A percentile compares a stretch with the other conserved stretches of the same genome.
These are phyloP conservation scores for Teinopalpus imperialis DNA, from an alignment of 2,888 invertebrate species.

Conservation along the genomic window DNA sequence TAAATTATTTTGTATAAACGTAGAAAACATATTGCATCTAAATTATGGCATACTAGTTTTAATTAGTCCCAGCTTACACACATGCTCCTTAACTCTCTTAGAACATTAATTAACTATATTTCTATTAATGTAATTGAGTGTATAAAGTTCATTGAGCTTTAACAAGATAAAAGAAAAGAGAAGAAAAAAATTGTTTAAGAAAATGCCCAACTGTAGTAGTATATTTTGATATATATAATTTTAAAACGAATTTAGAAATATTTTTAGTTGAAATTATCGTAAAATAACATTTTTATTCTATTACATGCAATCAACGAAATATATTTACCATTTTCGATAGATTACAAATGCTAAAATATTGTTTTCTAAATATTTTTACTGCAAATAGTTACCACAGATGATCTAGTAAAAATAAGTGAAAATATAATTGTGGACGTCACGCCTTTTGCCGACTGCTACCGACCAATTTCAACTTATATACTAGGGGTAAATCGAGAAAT, in stretches of 20 bases:
- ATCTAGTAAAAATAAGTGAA: too few relatives aligned
- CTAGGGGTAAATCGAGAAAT: neutral
- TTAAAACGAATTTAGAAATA: too few relatives aligned
- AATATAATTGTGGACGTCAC: too few relatives aligned
- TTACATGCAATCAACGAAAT: neutral
- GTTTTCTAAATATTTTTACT: too few relatives aligned
- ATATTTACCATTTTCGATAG: too few relatives aligned
- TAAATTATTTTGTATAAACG: conserved; percentile 42
- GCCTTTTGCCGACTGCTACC: too few relatives aligned
- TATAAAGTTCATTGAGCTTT: neutral
- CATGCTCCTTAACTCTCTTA: conserved; percentile 10
- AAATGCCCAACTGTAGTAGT: conserved; percentile 20
- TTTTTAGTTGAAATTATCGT: too few relatives aligned
- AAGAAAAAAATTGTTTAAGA: neutral
- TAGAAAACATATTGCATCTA: conserved; percentile 60
- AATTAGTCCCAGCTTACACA: conserved; percentile 27
- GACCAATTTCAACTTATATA: too few relatives aligned
- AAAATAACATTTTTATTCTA: neutral
- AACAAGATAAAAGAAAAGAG: too few relatives aligned
- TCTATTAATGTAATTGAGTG: conserved; percentile 19
- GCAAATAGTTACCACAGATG: too few relatives aligned
- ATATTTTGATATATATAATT: too few relatives aligned
- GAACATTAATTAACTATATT: conserved; percentile 12
- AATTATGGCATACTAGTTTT: conserved; percentile 70
- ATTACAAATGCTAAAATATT: too few relatives aligned